Evolutionary conservation across 2,888 invertebrate genomes (phyloP), one percentile per base, ranked within the genome.

Genomic region (Elegia similella): DNA sequence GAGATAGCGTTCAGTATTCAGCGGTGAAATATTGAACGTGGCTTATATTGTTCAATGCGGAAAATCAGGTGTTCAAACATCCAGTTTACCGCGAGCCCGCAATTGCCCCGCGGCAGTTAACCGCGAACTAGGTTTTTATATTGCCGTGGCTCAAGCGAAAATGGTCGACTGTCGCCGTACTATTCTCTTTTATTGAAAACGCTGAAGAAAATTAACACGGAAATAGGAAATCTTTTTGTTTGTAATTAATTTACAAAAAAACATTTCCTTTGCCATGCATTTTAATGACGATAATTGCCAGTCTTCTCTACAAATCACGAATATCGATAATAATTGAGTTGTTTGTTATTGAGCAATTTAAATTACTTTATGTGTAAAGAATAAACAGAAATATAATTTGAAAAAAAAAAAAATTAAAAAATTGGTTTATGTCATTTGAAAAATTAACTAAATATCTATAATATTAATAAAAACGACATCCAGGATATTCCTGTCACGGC

Each of bases 31-130:
- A 62, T 64, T 61, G 62, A 61, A 59, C 57, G 46, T 56, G 56
- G 61, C 62, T 64, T 64, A 64, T 61, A 64, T 62, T 62, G 64
- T 61, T 57, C 61, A 59, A 59, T 59, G 64, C 59, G 58, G 64
- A 64, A 64, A 64, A 64, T 64, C 62, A 64, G 62, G 59, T 60
- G 52, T 55, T 56, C 54, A 62, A 55, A 61, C 55, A 60, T 56
- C 64, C 61, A 59, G 5, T 54, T 32, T 32, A 42, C 13, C 6
- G 10, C 47, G 61, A 59, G 17, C 63, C 29, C 43, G 42, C 55
- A 55, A 58, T 57, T 60, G 58, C 53, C 53, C 17, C n/a, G 7
- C 13, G 8, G 16, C 17, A 3, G 17, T 30, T 30, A 2, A 42
- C 34, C 46, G 6, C 13, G 3, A 23, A 55, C 30, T 46, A 23